Percentiles rank a stretch among this genome's conserved stretches.
These are phyloP conservation scores for Cryptophagus acutangulus DNA, from an alignment of 2,888 invertebrate genomes.

Conservation along the genomic window DNA sequence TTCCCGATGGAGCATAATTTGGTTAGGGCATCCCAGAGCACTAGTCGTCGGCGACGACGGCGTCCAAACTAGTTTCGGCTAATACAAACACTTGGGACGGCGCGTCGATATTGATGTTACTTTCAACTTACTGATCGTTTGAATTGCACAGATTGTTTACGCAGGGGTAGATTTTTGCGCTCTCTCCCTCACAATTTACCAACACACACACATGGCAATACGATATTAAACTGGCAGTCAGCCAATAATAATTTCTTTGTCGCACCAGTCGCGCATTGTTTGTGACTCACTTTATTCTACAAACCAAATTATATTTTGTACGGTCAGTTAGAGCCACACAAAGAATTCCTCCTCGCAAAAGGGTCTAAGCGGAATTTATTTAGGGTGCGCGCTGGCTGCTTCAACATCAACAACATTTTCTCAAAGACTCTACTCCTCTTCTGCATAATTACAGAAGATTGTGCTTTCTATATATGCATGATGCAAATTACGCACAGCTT, in stretches of 20 bases:
- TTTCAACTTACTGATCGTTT: conserved; percentile 22
- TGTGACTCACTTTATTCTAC: conserved; percentile 29
- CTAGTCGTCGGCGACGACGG: conserved; percentile 19
- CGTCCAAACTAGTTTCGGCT: conserved; percentile 24
- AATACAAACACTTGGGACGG: conserved; percentile 28
- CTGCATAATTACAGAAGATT: conserved; percentile 34
- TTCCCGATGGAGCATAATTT: too few relatives aligned
- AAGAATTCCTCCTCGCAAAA: too few relatives aligned
- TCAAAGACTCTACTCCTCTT: too few relatives aligned
- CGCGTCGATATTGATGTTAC: conserved; percentile 26
- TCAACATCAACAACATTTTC: too few relatives aligned
- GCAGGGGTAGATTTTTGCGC: conserved; percentile 19
- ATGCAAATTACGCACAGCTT: too few relatives aligned
- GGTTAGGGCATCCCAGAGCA: conserved; percentile 34
- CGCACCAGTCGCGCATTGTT: background rate
- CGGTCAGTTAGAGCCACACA: conserved; percentile 44
- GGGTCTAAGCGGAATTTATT: too few relatives aligned
- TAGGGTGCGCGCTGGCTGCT: too few relatives aligned
- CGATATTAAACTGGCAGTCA: conserved; percentile 30
- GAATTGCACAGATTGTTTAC: conserved; percentile 33
- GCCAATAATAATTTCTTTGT: conserved; percentile 22
- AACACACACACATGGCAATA: conserved; percentile 18
- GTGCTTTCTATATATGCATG: too few relatives aligned
- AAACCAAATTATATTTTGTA: conserved; percentile 43
- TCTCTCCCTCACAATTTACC: conserved; percentile 12